A percentile compares a stretch with the other conserved stretches of the same genome.
Conservation (phyloP, 1,140 invertebrate species). For the Microplitis mediator region DNA sequence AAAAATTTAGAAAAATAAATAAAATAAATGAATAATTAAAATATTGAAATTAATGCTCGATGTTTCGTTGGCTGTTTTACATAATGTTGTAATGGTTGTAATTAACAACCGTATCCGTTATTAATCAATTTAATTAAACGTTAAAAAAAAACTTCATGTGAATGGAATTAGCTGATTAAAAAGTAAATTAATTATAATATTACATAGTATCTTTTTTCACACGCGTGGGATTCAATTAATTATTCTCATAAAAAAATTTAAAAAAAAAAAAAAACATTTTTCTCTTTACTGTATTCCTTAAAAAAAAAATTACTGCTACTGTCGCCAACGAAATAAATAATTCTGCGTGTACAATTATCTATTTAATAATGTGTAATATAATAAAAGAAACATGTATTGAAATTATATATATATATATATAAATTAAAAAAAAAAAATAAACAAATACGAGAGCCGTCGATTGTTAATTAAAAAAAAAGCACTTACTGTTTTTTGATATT, state of each 20-base stretch:
- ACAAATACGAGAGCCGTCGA: no score
- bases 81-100: slow-evolving; percentile 49
- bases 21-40: slow-evolving; percentile 16
- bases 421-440: no score
- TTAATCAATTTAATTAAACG: slow-evolving; percentile 34
- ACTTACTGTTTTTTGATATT: no score
- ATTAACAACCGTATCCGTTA: slow-evolving; percentile 35
- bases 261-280: background rate
- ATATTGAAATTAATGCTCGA: slow-evolving; percentile 33
- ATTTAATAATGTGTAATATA: background rate
- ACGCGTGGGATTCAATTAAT: slow-evolving; percentile 14
- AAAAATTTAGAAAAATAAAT: slow-evolving; percentile 4
- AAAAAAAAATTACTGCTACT: slow-evolving; percentile 2
- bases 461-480: no score
- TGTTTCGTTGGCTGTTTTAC: slow-evolving; percentile 56
- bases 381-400: background rate
- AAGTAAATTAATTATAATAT: slow-evolving; percentile 16
- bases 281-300: background rate
- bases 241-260: background rate
- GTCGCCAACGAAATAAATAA: slow-evolving; percentile 13
- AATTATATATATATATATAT: background rate
- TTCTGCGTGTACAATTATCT: background rate
- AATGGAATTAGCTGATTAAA: slow-evolving; percentile 13
- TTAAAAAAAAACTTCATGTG: slow-evolving; percentile 21
- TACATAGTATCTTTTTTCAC: slow-evolving; percentile 7